Evolutionary conservation across 2,888 invertebrate genomes (phyloP).

Genomic region (Lepidocyrtoides sp.): DNA sequence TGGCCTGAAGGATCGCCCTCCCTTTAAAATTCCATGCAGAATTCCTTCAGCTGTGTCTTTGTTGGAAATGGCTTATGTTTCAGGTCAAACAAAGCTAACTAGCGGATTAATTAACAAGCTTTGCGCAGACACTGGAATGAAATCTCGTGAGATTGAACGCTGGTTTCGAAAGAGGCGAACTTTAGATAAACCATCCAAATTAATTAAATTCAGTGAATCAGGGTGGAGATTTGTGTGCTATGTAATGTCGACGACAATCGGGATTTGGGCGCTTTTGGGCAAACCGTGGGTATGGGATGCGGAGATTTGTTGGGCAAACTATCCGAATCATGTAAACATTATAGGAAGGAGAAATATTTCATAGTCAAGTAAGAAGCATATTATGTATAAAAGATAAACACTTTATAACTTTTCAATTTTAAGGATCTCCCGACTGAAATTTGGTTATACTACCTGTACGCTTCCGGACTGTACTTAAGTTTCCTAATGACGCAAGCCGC

Average conservation of each 20-base stretch:
- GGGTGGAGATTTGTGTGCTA: conserved; percentile 89
- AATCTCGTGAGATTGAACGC: conserved; percentile 95
- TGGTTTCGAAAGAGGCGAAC: conserved; percentile 95
- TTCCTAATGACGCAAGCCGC: conserved; percentile 97
- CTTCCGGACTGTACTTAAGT: conserved; percentile 98
- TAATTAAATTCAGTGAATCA: conserved; percentile 97
- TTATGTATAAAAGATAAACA: not conserved
- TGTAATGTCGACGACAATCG: conserved; percentile 93
- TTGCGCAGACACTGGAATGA: conserved; percentile 89
- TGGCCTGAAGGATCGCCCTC: not conserved
- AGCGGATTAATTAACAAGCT: not conserved
- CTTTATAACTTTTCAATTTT: conserved; percentile 85
- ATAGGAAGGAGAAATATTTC: too few species aligned
- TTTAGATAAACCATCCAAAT: conserved; percentile 95
- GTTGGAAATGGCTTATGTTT: not conserved
- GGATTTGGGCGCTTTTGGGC: conserved; percentile 93
- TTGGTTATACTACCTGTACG: conserved; percentile 99
- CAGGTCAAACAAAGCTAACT: not conserved
- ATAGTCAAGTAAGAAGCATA: not conserved
- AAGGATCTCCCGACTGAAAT: conserved; percentile 93
- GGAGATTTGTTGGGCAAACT: conserved; percentile 93
- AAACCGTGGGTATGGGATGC: conserved; percentile 98
- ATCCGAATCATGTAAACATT: conserved; percentile 91
- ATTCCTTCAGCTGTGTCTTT: not conserved
- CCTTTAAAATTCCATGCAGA: not conserved